Evolutionary conservation across 2,113 vertebrate genomes (phyloP), one percentile per base, ranked within the genome.

Genomic region (Lampris incognitus): DNA sequence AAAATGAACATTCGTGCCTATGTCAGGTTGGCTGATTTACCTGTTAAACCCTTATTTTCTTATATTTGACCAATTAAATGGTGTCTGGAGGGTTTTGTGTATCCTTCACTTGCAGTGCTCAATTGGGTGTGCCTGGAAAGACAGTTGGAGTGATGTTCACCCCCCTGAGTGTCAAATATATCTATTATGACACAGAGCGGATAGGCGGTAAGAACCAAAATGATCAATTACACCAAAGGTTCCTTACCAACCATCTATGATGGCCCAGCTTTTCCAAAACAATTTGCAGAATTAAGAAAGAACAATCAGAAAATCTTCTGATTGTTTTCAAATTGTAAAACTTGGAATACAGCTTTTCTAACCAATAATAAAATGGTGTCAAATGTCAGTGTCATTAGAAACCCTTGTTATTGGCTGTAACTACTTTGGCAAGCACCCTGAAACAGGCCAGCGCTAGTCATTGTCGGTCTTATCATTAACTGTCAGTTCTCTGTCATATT

Each of bases 121-220:
- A 97, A 75, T 99, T 99, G 97, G 97, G 98, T 40, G 96, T 99
- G 54, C 97, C 97, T 13, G 96, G 97, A 51, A 97, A 97, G 89
- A 99, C 97, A 0, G 97, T 99, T 78, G 98, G 98, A 0, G 97
- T 99, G 82, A 99, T 99, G 97, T 99, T 99, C 91, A 99, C 98
- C 38, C 98, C 98, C 0, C 92, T 99, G 51, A 95, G 95, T 0
- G 96, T 99, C 85, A 99, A 98, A 79, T 98, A 98, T 0, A 67
- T 97, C 0, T 97, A 97, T 84, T 99, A 97, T 1, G 98, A 99
- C 91, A 98, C 98, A 0, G 98, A 99, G 68, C 94, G 97, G 86
- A 99, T 99, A 75, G 98, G 98, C 82, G 95, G 98, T 99, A 88
- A 95, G 94, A 67, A 9, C 1, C 54, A 49, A 50, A n/a, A 40